These are phyloP conservation scores for Argyrosomus regius DNA, from an alignment of 2,797 vertebrate species.

Conservation along the genomic window DNA sequence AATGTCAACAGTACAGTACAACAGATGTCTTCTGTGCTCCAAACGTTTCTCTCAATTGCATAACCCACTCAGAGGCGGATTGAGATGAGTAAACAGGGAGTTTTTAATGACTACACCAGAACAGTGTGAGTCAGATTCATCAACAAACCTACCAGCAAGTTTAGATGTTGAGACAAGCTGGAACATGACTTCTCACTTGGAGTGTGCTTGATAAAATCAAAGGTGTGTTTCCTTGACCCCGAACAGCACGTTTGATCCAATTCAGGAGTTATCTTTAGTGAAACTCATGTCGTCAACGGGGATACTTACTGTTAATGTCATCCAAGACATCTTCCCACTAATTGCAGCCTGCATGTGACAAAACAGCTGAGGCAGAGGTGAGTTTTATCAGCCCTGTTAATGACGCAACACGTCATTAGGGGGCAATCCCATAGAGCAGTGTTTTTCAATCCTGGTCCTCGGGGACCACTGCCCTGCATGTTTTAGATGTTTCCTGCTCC, in stretches of 20 bases:
- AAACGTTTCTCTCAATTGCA: background rate
- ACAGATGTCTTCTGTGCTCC: background rate
- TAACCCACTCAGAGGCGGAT: background rate
- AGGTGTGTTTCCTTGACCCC: background rate
- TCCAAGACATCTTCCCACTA: background rate
- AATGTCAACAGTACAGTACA: background rate
- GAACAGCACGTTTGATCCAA: background rate
- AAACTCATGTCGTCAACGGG: too few species aligned
- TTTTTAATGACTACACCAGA: background rate
- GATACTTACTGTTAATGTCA: background rate
- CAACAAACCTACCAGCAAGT: constrained; percentile 4
- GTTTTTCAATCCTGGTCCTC: too few species aligned
- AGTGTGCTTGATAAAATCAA: background rate
- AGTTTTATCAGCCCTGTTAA: background rate
- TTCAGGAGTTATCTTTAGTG: background rate
- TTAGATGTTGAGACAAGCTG: constrained; percentile 29
- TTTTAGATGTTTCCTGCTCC: too few species aligned
- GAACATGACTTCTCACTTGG: background rate
- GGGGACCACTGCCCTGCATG: too few species aligned
- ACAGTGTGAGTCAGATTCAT: constrained; percentile 40
- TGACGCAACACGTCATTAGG: background rate
- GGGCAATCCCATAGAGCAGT: fast-evolving
- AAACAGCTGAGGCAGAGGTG: background rate
- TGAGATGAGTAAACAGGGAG: constrained; percentile 18
- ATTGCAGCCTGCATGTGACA: background rate